Evolutionary conservation across 2,113 vertebrate genomes (phyloP).

Genomic region (Cyprinodon brontotheroides): DNA sequence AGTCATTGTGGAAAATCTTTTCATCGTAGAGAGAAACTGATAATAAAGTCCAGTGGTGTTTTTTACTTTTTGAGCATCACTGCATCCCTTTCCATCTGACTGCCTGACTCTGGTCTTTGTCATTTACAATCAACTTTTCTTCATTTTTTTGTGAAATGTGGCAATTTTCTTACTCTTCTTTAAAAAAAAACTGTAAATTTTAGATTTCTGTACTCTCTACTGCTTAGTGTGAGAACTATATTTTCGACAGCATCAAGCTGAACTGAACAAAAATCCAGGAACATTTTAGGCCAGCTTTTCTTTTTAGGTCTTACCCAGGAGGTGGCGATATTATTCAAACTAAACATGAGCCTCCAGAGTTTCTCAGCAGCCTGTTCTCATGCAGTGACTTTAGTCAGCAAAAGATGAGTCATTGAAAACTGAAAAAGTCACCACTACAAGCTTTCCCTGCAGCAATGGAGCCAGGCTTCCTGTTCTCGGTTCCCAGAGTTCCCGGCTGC

Average conservation of each 20-base stretch:
- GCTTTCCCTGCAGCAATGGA: conserved; percentile 48
- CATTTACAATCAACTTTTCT: too few relatives aligned
- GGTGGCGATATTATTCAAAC: conserved; percentile 43
- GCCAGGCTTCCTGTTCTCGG: conserved; percentile 78
- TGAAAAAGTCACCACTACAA: conserved; percentile 15
- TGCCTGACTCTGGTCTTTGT: too few relatives aligned
- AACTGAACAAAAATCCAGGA: background rate
- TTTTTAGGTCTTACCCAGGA: conserved; percentile 15
- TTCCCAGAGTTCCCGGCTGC: conserved; percentile 79
- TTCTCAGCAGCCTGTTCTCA: conserved; percentile 8
- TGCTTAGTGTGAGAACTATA: background rate
- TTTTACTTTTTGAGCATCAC: too few relatives aligned
- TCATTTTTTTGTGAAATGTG: too few relatives aligned
- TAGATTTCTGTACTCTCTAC: background rate
- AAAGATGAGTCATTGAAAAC: conserved; percentile 35
- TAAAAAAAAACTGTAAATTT: background rate
- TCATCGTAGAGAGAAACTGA: too few relatives aligned
- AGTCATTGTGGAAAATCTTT: too few relatives aligned
- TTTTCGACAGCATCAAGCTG: background rate
- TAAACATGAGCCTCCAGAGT: background rate
- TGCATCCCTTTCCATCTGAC: too few relatives aligned
- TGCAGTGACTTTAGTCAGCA: background rate
- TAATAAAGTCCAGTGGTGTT: too few relatives aligned
- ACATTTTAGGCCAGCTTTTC: background rate
- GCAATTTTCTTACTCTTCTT: background rate